Evolutionary conservation across 2,888 invertebrate genomes (phyloP).

Genomic region (Heteropelma amictum): DNA sequence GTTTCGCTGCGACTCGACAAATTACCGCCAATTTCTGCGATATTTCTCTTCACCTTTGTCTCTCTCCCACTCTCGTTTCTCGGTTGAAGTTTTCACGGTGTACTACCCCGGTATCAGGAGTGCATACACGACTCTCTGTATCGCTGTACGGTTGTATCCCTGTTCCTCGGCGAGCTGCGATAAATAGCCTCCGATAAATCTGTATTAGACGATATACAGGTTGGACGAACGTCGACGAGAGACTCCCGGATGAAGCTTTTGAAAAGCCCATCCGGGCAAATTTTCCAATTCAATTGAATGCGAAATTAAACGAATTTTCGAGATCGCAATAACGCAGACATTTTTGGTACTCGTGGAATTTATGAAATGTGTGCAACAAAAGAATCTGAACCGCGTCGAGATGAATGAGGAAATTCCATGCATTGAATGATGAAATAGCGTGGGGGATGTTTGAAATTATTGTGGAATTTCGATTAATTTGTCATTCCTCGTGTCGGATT

Average conservation of each 20-base stretch:
- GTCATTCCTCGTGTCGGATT: too few species aligned
- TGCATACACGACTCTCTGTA: slow-evolving; percentile 18
- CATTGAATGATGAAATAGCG: too few species aligned
- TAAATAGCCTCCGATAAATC: slow-evolving; percentile 72
- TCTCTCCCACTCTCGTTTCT: too few species aligned
- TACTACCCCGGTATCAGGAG: slow-evolving; percentile 69
- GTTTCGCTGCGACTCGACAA: slow-evolving; percentile 63
- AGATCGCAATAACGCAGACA: too few species aligned
- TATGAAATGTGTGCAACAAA: too few species aligned
- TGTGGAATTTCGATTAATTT: too few species aligned
- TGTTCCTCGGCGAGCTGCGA: slow-evolving; percentile 58
- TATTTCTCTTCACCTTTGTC: slow-evolving; percentile 65
- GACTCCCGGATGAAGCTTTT: slow-evolving; percentile 53
- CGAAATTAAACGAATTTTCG: too few species aligned
- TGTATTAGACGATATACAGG: slow-evolving; percentile 67
- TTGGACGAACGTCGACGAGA: slow-evolving; percentile 32
- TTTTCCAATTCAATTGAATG: slow-evolving; percentile 36
- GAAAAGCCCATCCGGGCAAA: slow-evolving; percentile 38
- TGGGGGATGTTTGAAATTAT: too few species aligned
- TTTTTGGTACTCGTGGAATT: too few species aligned
- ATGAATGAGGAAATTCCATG: too few species aligned
- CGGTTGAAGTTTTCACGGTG: slow-evolving; percentile 20
- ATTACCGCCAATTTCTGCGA: slow-evolving; percentile 74
- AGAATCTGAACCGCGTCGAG: too few species aligned
- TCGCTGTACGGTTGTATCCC: slow-evolving; percentile 19